Conservation (phyloP, 2,888 invertebrate genomes). For the Apoderus coryli region DNA sequence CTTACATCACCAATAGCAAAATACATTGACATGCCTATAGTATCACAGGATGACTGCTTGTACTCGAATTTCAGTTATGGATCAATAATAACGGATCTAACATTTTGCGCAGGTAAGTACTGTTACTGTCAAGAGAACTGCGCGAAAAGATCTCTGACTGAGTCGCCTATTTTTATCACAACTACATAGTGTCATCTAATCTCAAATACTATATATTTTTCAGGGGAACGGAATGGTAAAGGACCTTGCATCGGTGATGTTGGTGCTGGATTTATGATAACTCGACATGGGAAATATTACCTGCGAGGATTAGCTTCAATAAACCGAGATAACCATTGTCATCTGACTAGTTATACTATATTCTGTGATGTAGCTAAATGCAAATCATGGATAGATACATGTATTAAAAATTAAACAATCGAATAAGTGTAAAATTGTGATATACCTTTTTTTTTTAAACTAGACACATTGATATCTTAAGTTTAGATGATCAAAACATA, state of each 20-base stretch:
- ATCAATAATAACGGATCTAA: constrained; percentile 31
- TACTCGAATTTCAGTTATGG: constrained; percentile 33
- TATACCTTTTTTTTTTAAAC: too few relatives aligned
- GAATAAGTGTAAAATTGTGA: too few relatives aligned
- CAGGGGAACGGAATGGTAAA: constrained; percentile 13
- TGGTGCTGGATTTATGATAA: constrained; percentile 36
- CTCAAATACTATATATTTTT: constrained; percentile 4
- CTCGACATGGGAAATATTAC: constrained; percentile 31
- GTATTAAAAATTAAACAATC: too few relatives aligned
- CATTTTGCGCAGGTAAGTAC: constrained; percentile 34
- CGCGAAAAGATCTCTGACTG: too few relatives aligned
- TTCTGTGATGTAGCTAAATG: constrained; percentile 26
- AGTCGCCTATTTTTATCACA: too few relatives aligned
- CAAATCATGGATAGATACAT: constrained; percentile 28
- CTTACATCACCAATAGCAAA: constrained; percentile 36
- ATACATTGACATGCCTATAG: constrained; percentile 38
- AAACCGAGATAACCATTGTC: constrained; percentile 23
- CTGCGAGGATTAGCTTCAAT: constrained; percentile 37
- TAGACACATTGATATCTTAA: too few relatives aligned
- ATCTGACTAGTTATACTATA: constrained; percentile 24
- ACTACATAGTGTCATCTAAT: not conserved
- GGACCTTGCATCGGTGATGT: constrained; percentile 36
- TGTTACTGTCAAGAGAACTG: too few relatives aligned
- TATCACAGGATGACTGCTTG: constrained; percentile 40
- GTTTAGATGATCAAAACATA: too few relatives aligned